These are phyloP conservation scores for Crotalus helleri DNA, from an alignment of 2,113 vertebrate genomes.

Conservation along the genomic window DNA sequence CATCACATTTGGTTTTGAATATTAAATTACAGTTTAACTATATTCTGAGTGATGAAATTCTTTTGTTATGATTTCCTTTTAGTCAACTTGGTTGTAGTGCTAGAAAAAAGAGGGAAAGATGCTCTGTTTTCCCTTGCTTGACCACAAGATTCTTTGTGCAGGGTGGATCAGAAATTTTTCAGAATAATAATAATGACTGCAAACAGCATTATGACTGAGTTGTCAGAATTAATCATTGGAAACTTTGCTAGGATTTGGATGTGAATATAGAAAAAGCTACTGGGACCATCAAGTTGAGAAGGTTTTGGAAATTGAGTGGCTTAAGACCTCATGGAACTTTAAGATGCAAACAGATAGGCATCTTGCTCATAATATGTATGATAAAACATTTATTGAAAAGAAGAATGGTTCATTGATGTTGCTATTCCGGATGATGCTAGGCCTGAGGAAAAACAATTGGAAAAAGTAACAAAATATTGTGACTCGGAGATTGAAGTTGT, in stretches of 20 bases:
- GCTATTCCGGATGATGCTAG: not conserved
- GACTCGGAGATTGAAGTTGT: not conserved
- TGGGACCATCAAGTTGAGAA: not conserved
- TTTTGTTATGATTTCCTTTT: not conserved
- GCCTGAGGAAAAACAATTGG: not conserved
- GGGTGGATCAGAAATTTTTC: not conserved
- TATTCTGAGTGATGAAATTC: not conserved
- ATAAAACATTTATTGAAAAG: not conserved
- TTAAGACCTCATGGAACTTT: not conserved
- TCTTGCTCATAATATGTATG: not conserved
- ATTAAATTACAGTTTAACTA: not conserved
- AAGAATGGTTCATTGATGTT: not conserved
- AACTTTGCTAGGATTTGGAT: not conserved
- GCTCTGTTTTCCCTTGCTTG: not conserved
- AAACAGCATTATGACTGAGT: not conserved
- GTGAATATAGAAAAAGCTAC: not conserved
- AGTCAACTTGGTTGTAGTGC: not conserved
- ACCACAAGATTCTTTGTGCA: not conserved
- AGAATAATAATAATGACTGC: not conserved
- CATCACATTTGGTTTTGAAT: not conserved
- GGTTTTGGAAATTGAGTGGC: not conserved
- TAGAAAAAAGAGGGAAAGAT: not conserved
- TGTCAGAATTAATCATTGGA: not conserved
- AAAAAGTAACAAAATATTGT: not conserved
- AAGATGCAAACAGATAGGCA: not conserved